A percentile compares a stretch with the other conserved stretches of the same genome.
Evolutionary conservation across 2,888 invertebrate species (phyloP).

Genomic region (Latrodectus elegans): DNA sequence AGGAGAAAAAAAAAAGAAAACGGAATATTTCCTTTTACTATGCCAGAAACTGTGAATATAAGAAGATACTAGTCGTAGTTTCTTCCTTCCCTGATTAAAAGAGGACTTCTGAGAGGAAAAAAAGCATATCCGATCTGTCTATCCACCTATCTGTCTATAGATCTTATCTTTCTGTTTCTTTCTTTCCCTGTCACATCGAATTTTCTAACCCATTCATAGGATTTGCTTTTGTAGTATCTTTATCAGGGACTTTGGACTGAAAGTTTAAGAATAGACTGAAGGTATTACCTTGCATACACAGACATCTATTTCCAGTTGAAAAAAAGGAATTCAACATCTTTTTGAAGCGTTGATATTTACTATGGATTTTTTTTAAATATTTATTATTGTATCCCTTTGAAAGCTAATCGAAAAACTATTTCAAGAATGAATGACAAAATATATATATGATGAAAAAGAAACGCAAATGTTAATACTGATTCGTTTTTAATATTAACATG

Average conservation of each 20-base stretch:
- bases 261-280: too few relatives aligned
- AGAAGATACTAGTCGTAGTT: slow-evolving; percentile 21
- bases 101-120: slow-evolving; percentile 13
- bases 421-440: too few relatives aligned
- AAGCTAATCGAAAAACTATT: too few relatives aligned
- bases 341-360: too few relatives aligned
- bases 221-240: slow-evolving; percentile 40
- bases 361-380: too few relatives aligned
- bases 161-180: slow-evolving; percentile 11
- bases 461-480: too few relatives aligned
- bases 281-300: too few relatives aligned
- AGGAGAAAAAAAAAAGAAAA: slow-evolving; percentile 27
- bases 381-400: too few relatives aligned
- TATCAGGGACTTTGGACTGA: neutral
- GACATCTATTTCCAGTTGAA: too few relatives aligned
- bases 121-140: slow-evolving; percentile 42
- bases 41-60: slow-evolving; percentile 41
- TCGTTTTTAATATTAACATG: too few relatives aligned
- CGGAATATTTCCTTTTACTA: slow-evolving; percentile 33
- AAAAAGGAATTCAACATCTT: too few relatives aligned
- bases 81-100: slow-evolving; percentile 56
- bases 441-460: too few relatives aligned
- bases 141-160: slow-evolving; percentile 28
- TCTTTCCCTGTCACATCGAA: slow-evolving; percentile 32
- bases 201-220: slow-evolving; percentile 52